Base-by-base conservation (phyloP, 2,888 invertebrate genomes). In the Alsophila aescularia region DNA sequence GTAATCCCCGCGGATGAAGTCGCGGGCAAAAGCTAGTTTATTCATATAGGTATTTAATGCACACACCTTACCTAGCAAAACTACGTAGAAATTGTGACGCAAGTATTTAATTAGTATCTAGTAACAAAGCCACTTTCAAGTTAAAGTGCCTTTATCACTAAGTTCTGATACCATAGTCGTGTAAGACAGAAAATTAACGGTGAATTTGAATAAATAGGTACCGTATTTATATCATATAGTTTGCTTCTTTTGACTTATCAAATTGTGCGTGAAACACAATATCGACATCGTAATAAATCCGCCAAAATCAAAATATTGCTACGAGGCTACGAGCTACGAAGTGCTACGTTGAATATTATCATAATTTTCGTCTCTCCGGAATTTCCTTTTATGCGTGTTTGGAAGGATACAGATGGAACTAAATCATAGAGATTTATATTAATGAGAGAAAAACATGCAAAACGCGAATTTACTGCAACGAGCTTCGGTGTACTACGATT, bases 311-410 rank as follows among this genome's bases (percentile, higher is more conserved):
- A 29, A 29, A 29, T 10, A n/a, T n/a, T 10, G 7, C 2, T 5
- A 24, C 7, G 7, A 10, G 10, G n/a, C 29, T 29, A 29, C 36
- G 36, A 21, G 36, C 45, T 45, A 36, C 36, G 45, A 29, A 36
- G n/a, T 15, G 29, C 45, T 45, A 45, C 45, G 45, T 13, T 14
- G 24, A 21, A n/a, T 15, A 15, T 24, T 27, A 24, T 27, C 18
- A 9, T 24, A 36, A 36, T 27, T 27, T 35, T 37, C 16, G 14
- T 29, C 14, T 15, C 24, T 13, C 10, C 10, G 16, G 27, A 36
- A 14, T 27, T 45, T 39, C 24, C 7, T 24, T 39, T 37, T 18
- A n/a, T 4, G 9, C 10, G n/a, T 2, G 10, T n/a, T n/a, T 29
- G 29, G 29, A 29, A 29, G 29, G 29, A 29, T 29, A 39, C 21